phyloP scores from a whole-genome alignment of 92 coral and sea anemone genomes.

The Phenganax marumi region DNA sequence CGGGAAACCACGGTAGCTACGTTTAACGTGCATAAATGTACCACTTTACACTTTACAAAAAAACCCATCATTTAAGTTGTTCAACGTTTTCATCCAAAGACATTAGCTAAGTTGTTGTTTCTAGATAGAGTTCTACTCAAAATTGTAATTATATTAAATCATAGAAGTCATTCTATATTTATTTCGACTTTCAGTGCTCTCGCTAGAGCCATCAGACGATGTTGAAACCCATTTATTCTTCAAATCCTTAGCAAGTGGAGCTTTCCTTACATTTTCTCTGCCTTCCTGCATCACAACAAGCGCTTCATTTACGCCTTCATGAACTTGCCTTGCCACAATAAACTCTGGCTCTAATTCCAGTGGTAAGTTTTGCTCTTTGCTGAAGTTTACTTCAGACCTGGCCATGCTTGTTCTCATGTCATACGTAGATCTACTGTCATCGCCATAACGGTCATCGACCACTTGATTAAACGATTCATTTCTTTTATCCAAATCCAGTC shows the following conservation, averaged over 20 bases:
- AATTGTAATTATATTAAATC: not conserved
- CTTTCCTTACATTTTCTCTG: not conserved
- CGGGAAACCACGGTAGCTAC: no score
- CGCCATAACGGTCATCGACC: not conserved
- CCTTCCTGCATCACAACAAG: not conserved
- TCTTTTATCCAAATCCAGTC: not conserved
- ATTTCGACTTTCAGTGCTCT: not conserved
- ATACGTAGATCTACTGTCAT: not conserved
- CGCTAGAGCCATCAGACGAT: conserved; percentile 1
- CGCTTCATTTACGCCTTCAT: not conserved
- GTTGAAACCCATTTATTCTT: conserved; percentile 29
- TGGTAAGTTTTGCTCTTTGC: no score
- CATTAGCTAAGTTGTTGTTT: not conserved
- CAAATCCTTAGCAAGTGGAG: not conserved
- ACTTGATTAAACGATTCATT: not conserved
- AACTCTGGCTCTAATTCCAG: not conserved
- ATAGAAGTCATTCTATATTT: conserved; percentile 33
- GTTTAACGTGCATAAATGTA: no score
- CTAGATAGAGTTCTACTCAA: no score
- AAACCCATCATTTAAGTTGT: not conserved
- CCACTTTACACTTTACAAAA: not conserved
- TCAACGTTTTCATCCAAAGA: not conserved
- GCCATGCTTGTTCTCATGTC: not conserved
- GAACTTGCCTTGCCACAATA: conserved; percentile 32
- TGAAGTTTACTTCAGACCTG: not conserved